Base-by-base conservation (phyloP, 2,797 vertebrate genomes). In the Tenualosa ilisha region DNA sequence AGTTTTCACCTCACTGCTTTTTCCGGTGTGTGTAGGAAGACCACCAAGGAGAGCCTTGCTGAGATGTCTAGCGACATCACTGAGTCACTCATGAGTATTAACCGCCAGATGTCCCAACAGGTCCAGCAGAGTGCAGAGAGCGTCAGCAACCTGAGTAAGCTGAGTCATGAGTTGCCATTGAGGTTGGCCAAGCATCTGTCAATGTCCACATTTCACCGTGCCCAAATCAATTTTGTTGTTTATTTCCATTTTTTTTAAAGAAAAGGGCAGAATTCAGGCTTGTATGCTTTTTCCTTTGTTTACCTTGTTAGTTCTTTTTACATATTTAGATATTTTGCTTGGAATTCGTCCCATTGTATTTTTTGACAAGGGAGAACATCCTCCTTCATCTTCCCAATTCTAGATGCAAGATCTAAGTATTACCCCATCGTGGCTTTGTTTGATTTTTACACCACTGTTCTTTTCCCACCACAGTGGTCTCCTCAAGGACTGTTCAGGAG, bases 31-130 rank as follows among this genome's bases (percentile, higher is more conserved):
- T 43, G 4, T 46, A 99, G 98, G 90, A 99, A 98, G 89, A 95
- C 90, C 26, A 96, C 96, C 0, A 98, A 99, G 90, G 97, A 97
- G 90, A 96, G 94, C 85, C 89, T 98, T n/a, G 97, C 96, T 56
- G 96, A 98, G 91, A 97, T 95, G 0, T 96, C 96, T 54, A 96
- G 97, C 87, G 92, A 92, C 93, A 98, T 99, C 94, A 99, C 98
- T 0, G 97, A 98, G 93, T 98, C 92, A 63, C 94, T 99, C 90
- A 98, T 98, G 97, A 95, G 96, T 4, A 95, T 99, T 92, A 98
- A 97, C 91, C 95, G 97, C 87, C 96, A 98, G 97, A 99, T 99
- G 98, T 92, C 97, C 3, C 97, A 98, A 89, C 97, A 98, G 90
- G 97, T 99, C 79, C 95, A 96, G 89, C 97, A 98, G 94, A 99